A percentile compares a stretch with the other conserved stretches of the same genome.
Conservation (phyloP, 2,113 vertebrate genomes). For the Peromyscus leucopus region DNA sequence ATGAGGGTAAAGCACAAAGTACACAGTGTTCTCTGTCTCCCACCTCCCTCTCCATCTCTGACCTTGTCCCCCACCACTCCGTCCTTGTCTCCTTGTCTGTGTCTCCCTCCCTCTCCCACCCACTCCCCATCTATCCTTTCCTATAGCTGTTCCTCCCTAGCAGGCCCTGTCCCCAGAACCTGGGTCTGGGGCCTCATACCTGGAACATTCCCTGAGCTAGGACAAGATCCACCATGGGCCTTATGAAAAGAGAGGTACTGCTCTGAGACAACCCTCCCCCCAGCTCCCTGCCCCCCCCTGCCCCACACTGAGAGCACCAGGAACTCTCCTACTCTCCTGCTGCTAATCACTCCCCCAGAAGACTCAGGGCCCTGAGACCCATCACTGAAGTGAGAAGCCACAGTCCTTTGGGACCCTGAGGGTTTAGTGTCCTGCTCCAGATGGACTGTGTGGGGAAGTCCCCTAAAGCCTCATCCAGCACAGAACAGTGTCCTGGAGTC, state of each 20-base stretch:
- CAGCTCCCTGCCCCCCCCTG: no score
- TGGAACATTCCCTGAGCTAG: no score
- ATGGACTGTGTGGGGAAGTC: accelerated
- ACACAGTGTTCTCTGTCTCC: no score
- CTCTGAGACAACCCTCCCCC: neutral
- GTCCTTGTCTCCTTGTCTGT: neutral
- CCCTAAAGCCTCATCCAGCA: neutral
- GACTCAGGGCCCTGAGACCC: accelerated
- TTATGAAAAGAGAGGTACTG: neutral
- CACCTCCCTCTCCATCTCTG: neutral
- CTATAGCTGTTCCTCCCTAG: neutral
- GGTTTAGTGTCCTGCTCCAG: accelerated
- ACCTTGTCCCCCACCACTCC: neutral
- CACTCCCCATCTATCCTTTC: neutral
- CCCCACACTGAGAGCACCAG: neutral
- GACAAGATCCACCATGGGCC: accelerated
- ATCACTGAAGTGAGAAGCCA: accelerated
- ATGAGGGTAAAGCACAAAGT: accelerated
- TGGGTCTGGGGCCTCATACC: neutral
- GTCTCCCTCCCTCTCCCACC: neutral
- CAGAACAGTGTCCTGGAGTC: neutral
- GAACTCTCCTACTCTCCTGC: neutral
- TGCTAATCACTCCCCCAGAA: neutral
- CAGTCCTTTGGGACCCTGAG: accelerated
- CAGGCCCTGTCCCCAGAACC: accelerated